Evolutionary conservation across 2,888 invertebrate species (phyloP), one percentile per base, ranked within the genome.

Genomic region (Xestobium rufovillosum): DNA sequence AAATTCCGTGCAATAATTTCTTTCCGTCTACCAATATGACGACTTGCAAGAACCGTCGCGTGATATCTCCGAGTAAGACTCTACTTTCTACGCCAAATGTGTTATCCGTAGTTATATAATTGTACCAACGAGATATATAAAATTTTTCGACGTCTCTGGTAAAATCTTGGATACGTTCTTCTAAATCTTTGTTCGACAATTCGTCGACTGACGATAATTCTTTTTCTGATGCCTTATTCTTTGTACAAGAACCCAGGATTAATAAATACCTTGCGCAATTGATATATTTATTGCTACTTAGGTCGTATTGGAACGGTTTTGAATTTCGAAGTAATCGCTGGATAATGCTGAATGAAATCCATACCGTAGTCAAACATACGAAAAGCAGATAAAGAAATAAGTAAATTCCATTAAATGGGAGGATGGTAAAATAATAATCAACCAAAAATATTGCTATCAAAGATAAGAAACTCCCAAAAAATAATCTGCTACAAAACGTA

Each of bases 311-410:
- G 14, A 74, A 31, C 3, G 75, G 73, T 49, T 70, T 71, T 46
- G 70, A 73, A 41, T 71, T 59, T 45, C 62, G 63, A 33, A 76
- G 54, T 37, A 75, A 52, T 63, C 68, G 71, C 51, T 74, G 72
- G 14, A 76, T 65, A 51, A 67, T 63, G 48, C 68, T 66, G 51
- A 73, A 71, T 56, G 73, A 72, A 27, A 69, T 39, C 47, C 67
- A 65, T 30, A 73, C 52, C 2, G 73, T 68, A 1, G 61, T 41
- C 23, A 71, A 50, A 56, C 71, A 70, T 26, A 71, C 43, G 23
- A 57, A 36, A 29, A 69, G 23, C 36, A 68, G 45, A 45, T 71
- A 72, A 27, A 67, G 13, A 27, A 48, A 15, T 29, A 53, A 52
- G 16, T 40, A 19, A n/a, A 19, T n/a, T 19, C 23, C 23, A n/a